Percentiles rank a stretch among this genome's conserved stretches.
phyloP scores from a whole-genome alignment of 2,888 invertebrate species.

The Ecdyonurus torrentis region DNA sequence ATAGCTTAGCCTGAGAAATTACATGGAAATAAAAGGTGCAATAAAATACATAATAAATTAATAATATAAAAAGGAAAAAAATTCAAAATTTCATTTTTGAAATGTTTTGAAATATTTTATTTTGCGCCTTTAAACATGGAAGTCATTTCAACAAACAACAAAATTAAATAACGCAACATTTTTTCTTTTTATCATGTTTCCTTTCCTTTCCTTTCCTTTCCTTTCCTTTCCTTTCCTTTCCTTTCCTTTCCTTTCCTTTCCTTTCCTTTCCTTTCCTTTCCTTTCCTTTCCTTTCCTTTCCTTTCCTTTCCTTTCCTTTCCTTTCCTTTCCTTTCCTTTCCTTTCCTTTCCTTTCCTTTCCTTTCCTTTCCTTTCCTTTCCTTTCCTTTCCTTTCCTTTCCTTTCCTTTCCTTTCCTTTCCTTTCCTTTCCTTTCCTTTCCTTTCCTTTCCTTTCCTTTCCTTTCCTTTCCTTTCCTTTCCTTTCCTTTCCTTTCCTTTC shows the following conservation, averaged over 20 bases:
- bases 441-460: background rate
- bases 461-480: background rate
- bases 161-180: too few relatives aligned
- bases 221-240: background rate
- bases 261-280: background rate
- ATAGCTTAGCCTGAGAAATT: too few relatives aligned
- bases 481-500: background rate
- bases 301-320: background rate
- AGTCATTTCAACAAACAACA: too few relatives aligned
- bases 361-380: background rate
- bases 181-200: background rate
- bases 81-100: too few relatives aligned
- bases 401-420: background rate
- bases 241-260: background rate
- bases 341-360: background rate
- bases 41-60: too few relatives aligned
- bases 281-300: background rate
- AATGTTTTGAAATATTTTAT: too few relatives aligned
- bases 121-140: too few relatives aligned
- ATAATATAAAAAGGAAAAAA: too few relatives aligned
- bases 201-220: background rate
- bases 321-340: background rate
- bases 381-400: background rate
- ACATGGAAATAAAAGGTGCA: too few relatives aligned
- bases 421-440: background rate